Conservation (phyloP, 2,797 vertebrate genomes). For the Syngnathus rostellatus region DNA sequence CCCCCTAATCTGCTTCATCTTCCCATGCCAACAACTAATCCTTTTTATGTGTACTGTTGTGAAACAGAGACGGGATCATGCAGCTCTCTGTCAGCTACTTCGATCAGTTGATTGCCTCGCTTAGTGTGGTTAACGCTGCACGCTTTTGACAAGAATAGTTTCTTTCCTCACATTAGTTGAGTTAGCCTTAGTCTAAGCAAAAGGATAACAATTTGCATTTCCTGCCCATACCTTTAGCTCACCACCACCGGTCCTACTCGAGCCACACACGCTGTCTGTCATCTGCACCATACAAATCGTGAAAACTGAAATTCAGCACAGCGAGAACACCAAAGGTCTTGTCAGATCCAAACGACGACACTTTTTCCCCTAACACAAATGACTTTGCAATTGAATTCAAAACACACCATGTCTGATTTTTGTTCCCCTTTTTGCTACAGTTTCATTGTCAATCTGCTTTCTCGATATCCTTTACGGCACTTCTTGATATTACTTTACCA, state of each 20-base stretch:
- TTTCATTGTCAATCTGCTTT: neutral
- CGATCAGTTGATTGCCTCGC: slow-evolving; percentile 18
- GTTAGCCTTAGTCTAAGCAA: too few relatives aligned
- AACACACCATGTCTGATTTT: neutral
- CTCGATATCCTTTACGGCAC: neutral
- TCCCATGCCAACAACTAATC: slow-evolving; percentile 25
- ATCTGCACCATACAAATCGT: too few relatives aligned
- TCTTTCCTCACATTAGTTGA: too few relatives aligned
- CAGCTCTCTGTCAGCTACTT: slow-evolving; percentile 23
- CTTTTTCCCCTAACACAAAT: neutral
- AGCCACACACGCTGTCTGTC: too few relatives aligned
- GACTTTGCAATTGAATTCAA: neutral
- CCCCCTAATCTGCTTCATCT: slow-evolving; percentile 34
- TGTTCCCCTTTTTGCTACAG: neutral
- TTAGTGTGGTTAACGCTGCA: neutral
- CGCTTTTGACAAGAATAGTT: neutral
- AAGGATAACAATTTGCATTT: too few relatives aligned
- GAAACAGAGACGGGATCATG: slow-evolving; percentile 17
- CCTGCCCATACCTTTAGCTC: too few relatives aligned
- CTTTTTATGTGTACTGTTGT: slow-evolving; percentile 27
- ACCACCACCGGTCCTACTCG: too few relatives aligned
- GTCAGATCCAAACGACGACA: neutral
- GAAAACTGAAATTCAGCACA: too few relatives aligned
- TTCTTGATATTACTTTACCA: neutral
- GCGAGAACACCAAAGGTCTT: neutral